Base-by-base conservation (phyloP, 37 sponge, comb jelly and placozoan genomes). In the Beroe forskalii region DNA sequence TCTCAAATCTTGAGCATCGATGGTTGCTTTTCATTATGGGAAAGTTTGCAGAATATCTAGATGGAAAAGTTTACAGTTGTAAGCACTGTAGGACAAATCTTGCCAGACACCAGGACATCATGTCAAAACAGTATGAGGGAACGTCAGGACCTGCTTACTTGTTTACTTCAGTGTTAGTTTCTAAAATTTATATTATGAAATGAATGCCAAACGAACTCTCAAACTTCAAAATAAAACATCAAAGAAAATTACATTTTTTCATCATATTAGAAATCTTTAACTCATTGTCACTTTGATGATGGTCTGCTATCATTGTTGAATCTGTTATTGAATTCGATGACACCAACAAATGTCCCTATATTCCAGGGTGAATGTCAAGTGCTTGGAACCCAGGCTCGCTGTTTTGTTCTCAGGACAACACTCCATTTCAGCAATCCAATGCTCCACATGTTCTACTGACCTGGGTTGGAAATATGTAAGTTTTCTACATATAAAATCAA, bases 41-140 rank as follows among this genome's bases (percentile, higher is more conserved):
- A 30, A 72, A 72, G 75, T 72, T 72, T 72, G 40, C 75, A 20
- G 75, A 72, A 30, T 72, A 72, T 37, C 39, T 72, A 20, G 75
- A 72, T 38, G 75, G 75, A 4, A 72, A 72, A 20, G 75, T 72
- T 3, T 72, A 72, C 75, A 72, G 75, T 72, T 72, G 75, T 36
- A 72, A 38, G 8, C 40, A 37, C 9, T 72, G 75, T 20, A 23
- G 75, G 19, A 37, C 75, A 3, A 72, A 72, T 39, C 39, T 72
- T 8, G 75, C 75, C 8, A 72, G 40, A 32, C 75, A 72, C 39
- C 37, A 33, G 37, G 75, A 72, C 75, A 72, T 72, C 40, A 37
- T 72, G 40, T 30, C 31, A 8, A 72, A 72, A 32, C 75, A 72
- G 22, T 72, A 72, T 20, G 75, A 72, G 39, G 75, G 75, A 1